Base-by-base conservation (phyloP, 2,888 invertebrate genomes). In the Laspeyria flexula region DNA sequence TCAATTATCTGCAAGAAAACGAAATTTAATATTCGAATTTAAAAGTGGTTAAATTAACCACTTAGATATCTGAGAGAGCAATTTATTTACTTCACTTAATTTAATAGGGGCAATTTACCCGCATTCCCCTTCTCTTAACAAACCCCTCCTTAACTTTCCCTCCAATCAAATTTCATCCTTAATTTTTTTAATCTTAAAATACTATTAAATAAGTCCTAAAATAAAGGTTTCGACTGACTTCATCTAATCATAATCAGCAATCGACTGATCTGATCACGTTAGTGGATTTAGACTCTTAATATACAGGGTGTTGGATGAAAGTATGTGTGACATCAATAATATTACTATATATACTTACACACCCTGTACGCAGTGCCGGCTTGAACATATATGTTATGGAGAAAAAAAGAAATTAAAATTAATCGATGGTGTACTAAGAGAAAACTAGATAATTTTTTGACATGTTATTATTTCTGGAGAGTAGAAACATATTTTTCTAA, bases 141-240 rank as follows among this genome's bases (percentile, higher is more conserved):
- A n/a, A n/a, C n/a, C n/a, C n/a, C n/a, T n/a, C n/a, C n/a, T n/a
- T n/a, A n/a, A n/a, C n/a, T n/a, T n/a, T n/a, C n/a, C n/a, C n/a
- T n/a, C n/a, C n/a, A n/a, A n/a, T n/a, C n/a, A n/a, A n/a, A n/a
- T n/a, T n/a, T n/a, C n/a, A n/a, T n/a, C n/a, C n/a, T n/a, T n/a
- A n/a, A n/a, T n/a, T n/a, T n/a, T n/a, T n/a, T n/a, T n/a, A n/a
- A 21, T 21, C 21, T 21, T 21, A 21, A 3, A 21, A 21, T 25
- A 7, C 56, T 67, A 64, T 59, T 55, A 63, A 65, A 71, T 60
- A 55, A 68, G 66, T 68, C 60, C 55, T 45, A 51, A 60, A 68
- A 54, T 60, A 51, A 71, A 58, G 13, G 46, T 71, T 70, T 65
- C 64, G 79, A 77, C 77, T 79, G 78, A 79, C 65, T 63, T 71